Evolutionary conservation across 2,797 vertebrate genomes (phyloP).

Genomic region (Streptopelia turtur): DNA sequence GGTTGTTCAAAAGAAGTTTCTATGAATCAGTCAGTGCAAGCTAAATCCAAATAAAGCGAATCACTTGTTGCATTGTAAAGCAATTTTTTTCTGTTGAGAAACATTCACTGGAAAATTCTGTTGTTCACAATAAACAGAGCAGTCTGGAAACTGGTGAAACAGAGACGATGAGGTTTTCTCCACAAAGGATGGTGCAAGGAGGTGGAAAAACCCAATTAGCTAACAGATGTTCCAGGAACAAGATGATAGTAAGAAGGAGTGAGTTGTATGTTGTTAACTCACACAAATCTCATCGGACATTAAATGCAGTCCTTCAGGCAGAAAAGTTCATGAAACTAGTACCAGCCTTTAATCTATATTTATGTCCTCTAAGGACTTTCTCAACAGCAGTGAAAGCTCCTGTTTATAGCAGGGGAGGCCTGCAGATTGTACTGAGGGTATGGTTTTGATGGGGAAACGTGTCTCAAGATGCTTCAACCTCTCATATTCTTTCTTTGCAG

Average conservation of each 20-base stretch:
- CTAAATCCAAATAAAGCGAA: not conserved
- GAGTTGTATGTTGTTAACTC: not conserved
- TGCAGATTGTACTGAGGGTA: not conserved
- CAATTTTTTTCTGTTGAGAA: not conserved
- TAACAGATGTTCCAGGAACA: slow-evolving; percentile 13
- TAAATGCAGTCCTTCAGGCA: not conserved
- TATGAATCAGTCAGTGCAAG: not conserved
- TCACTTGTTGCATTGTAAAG: not conserved
- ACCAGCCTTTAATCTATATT: slow-evolving; percentile 1
- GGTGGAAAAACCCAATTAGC: not conserved
- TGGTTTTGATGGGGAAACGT: not conserved
- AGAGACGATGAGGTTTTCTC: not conserved
- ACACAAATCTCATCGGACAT: not conserved
- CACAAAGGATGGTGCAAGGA: not conserved
- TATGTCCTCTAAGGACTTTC: not conserved
- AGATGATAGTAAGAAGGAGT: not conserved
- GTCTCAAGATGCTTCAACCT: not conserved
- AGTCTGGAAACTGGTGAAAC: not conserved
- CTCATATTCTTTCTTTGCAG: not conserved
- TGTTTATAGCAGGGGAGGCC: not conserved
- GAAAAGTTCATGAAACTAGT: not conserved
- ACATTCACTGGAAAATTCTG: not conserved
- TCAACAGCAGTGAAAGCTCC: not conserved
- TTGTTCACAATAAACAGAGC: not conserved
- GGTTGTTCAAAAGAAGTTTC: not conserved